Percentiles rank a stretch among this genome's conserved stretches.
phyloP scores from a whole-genome alignment of 2,113 vertebrate genomes.

The Oceanites oceanicus region DNA sequence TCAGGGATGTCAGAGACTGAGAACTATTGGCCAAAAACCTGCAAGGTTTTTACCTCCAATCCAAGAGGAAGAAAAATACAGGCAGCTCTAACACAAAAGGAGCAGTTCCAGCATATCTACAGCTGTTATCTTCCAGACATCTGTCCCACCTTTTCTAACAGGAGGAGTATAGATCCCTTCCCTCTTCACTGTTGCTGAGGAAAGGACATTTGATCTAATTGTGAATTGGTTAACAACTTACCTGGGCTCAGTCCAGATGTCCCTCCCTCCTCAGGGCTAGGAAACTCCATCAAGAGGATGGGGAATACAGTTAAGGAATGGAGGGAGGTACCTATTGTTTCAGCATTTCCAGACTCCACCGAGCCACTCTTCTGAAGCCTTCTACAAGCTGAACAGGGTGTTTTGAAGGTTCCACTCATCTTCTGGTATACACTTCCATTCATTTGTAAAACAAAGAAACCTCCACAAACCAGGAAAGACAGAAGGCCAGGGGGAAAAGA shows the following conservation, averaged over 20 bases:
- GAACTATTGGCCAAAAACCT: neutral
- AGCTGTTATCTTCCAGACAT: neutral
- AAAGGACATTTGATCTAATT: neutral
- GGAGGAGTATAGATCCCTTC: neutral
- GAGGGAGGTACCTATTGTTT: neutral
- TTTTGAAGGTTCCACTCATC: neutral
- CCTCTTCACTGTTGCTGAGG: neutral
- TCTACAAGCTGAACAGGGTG: neutral
- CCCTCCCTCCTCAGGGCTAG: neutral
- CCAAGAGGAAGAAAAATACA: neutral
- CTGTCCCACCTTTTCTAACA: neutral
- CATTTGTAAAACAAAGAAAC: neutral
- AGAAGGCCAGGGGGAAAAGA: neutral
- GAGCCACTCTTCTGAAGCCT: neutral
- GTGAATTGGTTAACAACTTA: neutral
- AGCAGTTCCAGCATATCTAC: neutral
- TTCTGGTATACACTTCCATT: neutral
- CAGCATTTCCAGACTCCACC: neutral
- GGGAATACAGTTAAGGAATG: neutral
- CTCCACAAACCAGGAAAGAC: neutral
- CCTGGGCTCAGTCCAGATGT: neutral
- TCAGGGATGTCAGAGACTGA: neutral
- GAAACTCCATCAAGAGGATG: neutral
- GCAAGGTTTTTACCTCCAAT: neutral
- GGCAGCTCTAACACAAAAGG: neutral